Base-by-base conservation (phyloP, 1,140 invertebrate species). In the Thaumatotibia leucotreta region DNA sequence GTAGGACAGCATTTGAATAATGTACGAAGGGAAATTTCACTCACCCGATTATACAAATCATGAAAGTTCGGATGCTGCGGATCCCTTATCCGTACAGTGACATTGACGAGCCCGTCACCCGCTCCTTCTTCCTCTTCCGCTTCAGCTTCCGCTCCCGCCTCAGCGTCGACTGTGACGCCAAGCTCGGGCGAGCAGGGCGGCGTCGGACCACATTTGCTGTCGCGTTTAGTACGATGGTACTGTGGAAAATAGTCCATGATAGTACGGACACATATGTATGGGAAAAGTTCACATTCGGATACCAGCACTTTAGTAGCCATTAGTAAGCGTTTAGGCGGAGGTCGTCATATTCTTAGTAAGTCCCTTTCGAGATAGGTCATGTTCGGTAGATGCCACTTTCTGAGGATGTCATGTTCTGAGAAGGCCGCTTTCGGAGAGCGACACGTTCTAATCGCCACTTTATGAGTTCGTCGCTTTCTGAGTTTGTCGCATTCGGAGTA, bases 11-110 rank as follows among this genome's bases (percentile, higher is more conserved):
- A 83, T 23, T 72, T 68, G 63, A n/a, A n/a, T n/a, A n/a, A n/a
- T n/a, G n/a, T n/a, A n/a, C n/a, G n/a, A n/a, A n/a, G n/a, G n/a
- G n/a, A n/a, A n/a, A 66, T 32, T 33, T 11, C 35, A 67, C 68
- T 67, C 23, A 87, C 89, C 74, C 79, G 83, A 54, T 87, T 73
- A 65, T 79, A 89, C 22, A 77, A 77, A n/a, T 88, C 80, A 23
- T 73, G 54, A 64, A 88, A 89, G 32, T 70, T 71, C 54, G 86
- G 82, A 68, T 87, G 82, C 8, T 77, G 65, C 6, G 88, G 87
- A 64, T 89, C 88, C 0, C 80, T 83, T 31, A 92, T 91, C 31
- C 90, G 91, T 29, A 93, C 91, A 33, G 84, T 92, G 61, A 93
- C 91, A 63, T 93, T 82, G 10, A 93, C 93, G 5, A 94, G 83